Evolutionary conservation across 2,888 invertebrate genomes (phyloP), one percentile per base, ranked within the genome.

Genomic region (Andricus curvator): DNA sequence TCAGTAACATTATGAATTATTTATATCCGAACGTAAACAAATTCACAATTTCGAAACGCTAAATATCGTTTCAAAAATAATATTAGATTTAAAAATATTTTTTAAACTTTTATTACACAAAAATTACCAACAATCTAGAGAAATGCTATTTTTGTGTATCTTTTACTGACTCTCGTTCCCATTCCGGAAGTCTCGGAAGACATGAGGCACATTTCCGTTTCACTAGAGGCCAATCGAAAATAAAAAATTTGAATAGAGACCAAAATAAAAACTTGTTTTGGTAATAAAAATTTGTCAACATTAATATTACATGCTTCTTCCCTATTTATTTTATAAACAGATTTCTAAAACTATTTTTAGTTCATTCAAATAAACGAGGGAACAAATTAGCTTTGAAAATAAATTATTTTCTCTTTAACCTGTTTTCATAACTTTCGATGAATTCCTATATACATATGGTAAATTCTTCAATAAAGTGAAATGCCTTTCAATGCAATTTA

Each of bases 401-500:
- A 51, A 74, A 64, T 64, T 1, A 62, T 62, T 74, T 20, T 74
- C 4, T 25, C 11, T 56, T 33, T 22, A 51, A 33, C 5, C 74
- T 29, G 9, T 74, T 74, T 74, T 56, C 48, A 29, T 56, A 74
- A 56, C 33, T 20, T 6, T 37, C 20, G 33, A 74, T 20, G 20
- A 74, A 20, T 15, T 15, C 15, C 29, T 68, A 67, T 68, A 67
- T 60, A 17, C 11, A 25, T 48, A 51, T n/a, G 56, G 11, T 15
- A 60, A 74, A 74, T 74, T 74, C 29, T n/a, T 33, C 29, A 48
- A 48, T 15, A 74, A 33, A 74, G 74, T 74, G 56, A 56, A 74
- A 74, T 74, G 56, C 20, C 74, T 74, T 56, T 4, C 25, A 56
- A 74, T 25, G 22, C 70, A 70, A 70, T 70, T 68, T 44, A 51